Percentiles rank a stretch among this genome's conserved stretches.
Evolutionary conservation across 2,797 vertebrate genomes (phyloP).

Genomic region (Sciurus vulgaris): DNA sequence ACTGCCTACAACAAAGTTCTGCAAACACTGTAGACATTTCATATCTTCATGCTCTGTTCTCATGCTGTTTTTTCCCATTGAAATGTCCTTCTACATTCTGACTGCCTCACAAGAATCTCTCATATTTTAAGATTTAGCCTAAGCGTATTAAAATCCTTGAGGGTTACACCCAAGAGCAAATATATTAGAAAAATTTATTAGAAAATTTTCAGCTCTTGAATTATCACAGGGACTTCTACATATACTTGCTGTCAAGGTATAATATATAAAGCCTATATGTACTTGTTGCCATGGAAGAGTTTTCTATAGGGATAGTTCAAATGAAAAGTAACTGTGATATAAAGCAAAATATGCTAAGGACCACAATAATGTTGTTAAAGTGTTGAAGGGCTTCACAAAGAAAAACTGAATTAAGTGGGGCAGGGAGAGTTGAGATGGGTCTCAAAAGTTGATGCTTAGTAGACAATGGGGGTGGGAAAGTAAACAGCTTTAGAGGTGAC

Average conservation of each 20-base stretch:
- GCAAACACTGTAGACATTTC: not conserved
- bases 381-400: not conserved
- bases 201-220: not conserved
- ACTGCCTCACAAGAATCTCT: not conserved
- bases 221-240: not conserved
- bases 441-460: not conserved
- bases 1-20: not conserved
- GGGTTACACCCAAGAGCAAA: not conserved
- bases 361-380: not conserved
- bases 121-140: not conserved
- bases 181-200: not conserved
- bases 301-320: not conserved
- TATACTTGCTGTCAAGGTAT: not conserved
- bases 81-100: not conserved
- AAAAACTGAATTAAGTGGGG: not conserved
- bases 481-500: not conserved
- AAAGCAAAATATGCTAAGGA: not conserved
- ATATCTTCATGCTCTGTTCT: not conserved
- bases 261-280: not conserved
- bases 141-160: not conserved
- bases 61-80: not conserved
- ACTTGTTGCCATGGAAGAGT: not conserved
- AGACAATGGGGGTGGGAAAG: not conserved
- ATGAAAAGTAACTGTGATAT: slow-evolving; percentile 1
- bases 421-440: not conserved